Conservation (phyloP, 2,888 invertebrate species). For the Meteorus cinctellus region DNA sequence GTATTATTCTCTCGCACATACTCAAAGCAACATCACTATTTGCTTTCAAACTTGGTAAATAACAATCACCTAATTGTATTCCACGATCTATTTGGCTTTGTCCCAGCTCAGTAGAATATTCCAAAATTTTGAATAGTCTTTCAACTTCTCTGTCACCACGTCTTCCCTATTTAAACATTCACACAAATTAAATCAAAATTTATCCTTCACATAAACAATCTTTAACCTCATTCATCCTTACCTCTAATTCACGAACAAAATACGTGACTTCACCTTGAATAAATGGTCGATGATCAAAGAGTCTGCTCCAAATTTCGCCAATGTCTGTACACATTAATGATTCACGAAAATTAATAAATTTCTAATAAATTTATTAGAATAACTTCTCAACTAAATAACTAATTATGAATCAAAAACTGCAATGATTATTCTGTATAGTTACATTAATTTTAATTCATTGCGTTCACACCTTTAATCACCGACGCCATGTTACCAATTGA, state of each 20-base stretch:
- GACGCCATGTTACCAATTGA: conserved; percentile 66
- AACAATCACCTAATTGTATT: conserved; percentile 77
- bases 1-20: conserved; percentile 78
- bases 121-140: conserved; percentile 83
- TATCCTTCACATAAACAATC: background rate
- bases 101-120: conserved; percentile 85
- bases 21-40: conserved; percentile 80
- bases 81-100: conserved; percentile 83
- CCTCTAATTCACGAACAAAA: conserved; percentile 90
- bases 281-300: conserved; percentile 91
- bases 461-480: conserved; percentile 69
- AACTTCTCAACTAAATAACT: background rate
- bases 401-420: background rate
- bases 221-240: conserved; percentile 64
- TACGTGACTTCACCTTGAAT: conserved; percentile 89
- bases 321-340: conserved; percentile 77
- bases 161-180: conserved; percentile 77
- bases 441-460: conserved; percentile 16
- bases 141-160: conserved; percentile 87
- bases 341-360: conserved; percentile 40
- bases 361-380: conserved; percentile 39
- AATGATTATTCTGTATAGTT: background rate
- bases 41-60: conserved; percentile 78
- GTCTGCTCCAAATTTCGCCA: conserved; percentile 86
- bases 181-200: background rate